Evolutionary conservation across 2,888 invertebrate species (phyloP).

Genomic region (Pharmacophagus antenor): DNA sequence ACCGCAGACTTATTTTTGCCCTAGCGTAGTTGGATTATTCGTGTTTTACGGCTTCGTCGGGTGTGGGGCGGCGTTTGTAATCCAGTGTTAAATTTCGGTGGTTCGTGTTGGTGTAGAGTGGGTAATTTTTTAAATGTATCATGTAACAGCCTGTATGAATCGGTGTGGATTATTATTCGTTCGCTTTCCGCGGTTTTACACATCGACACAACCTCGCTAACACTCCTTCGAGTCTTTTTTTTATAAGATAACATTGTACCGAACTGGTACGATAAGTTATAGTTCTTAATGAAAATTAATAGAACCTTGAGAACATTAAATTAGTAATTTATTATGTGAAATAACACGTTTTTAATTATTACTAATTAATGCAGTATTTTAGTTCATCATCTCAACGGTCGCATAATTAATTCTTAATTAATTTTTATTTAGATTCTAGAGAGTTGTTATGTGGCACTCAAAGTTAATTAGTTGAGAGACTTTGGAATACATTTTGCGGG

Average conservation of each 20-base stretch:
- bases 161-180: constrained; percentile 22
- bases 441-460: background rate
- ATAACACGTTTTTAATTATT: background rate
- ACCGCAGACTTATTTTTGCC: constrained; percentile 33
- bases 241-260: background rate
- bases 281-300: background rate
- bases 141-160: constrained; percentile 30
- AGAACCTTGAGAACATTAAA: too few species aligned
- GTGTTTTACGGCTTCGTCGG: constrained; percentile 40
- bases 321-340: too few species aligned
- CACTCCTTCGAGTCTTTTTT: constrained; percentile 2
- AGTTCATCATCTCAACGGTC: background rate
- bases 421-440: background rate
- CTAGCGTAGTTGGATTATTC: constrained; percentile 38
- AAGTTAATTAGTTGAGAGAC: background rate
- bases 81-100: constrained; percentile 43
- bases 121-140: constrained; percentile 38
- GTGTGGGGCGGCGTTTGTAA: constrained; percentile 39
- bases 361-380: background rate
- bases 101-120: constrained; percentile 36
- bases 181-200: constrained; percentile 29
- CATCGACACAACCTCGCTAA: constrained; percentile 20
- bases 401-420: background rate
- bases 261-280: background rate
- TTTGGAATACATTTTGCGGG: constrained; percentile 10